These are phyloP conservation scores for Linurgus olivaceus DNA, from an alignment of 2,797 vertebrate species.

Conservation along the genomic window DNA sequence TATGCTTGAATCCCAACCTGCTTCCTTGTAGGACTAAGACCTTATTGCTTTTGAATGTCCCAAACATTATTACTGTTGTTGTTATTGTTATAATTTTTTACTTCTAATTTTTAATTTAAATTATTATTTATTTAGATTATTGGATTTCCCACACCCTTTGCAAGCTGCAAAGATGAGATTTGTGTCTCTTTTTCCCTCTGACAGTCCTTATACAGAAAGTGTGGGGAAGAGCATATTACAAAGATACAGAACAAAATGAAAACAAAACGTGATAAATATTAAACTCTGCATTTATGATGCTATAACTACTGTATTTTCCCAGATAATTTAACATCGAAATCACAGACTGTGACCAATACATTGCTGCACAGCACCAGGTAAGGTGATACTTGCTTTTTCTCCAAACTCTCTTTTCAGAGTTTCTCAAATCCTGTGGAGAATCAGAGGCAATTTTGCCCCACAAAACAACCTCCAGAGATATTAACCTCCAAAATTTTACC, in stretches of 20 bases:
- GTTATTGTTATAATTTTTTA: rapidly evolving
- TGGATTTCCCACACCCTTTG: neutral
- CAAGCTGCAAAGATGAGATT: neutral
- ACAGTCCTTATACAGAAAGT: neutral
- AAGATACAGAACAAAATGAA: neutral
- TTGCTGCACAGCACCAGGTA: neutral
- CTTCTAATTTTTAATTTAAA: neutral
- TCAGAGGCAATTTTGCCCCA: neutral
- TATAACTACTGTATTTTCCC: neutral
- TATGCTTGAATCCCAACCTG: neutral
- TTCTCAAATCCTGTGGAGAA: neutral
- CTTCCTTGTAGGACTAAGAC: neutral
- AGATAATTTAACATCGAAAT: neutral
- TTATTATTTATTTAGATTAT: neutral
- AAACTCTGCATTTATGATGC: neutral
- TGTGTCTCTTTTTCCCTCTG: neutral
- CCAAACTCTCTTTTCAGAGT: neutral
- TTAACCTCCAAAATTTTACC: neutral
- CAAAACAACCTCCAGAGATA: neutral
- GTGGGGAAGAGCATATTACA: neutral
- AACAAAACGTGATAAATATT: neutral
- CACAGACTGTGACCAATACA: neutral
- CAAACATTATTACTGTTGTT: neutral
- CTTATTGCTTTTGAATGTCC: neutral
- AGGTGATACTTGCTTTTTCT: neutral